phyloP scores from a whole-genome alignment of 2,797 vertebrate species.

The Trichosurus vulpecula region DNA sequence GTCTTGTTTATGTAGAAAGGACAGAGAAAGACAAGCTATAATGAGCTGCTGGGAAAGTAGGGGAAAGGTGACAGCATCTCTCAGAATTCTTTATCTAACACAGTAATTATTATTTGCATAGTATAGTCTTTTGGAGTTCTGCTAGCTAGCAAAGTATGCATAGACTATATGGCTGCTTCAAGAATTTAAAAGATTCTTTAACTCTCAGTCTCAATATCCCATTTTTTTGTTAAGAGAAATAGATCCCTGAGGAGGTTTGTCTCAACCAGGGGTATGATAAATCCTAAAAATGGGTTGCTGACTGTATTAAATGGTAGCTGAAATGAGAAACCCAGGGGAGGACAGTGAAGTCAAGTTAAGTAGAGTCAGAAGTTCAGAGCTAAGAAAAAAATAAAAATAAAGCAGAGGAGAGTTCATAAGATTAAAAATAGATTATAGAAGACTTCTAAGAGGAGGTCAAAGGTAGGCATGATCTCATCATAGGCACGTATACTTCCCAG shows the following conservation, averaged over 20 bases:
- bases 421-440: not conserved
- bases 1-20: not conserved
- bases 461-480: not conserved
- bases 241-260: not conserved
- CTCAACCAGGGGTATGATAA: not conserved
- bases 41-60: not conserved
- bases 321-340: not conserved
- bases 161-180: not conserved
- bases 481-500: not conserved
- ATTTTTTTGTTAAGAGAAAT: not conserved
- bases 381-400: not conserved
- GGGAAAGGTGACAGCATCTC: not conserved
- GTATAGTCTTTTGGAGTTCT: not conserved
- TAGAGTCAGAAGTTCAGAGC: not conserved
- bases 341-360: not conserved
- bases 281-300: not conserved
- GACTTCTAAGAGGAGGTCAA: not conserved
- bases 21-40: not conserved
- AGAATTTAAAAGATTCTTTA: not conserved
- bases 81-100: not conserved
- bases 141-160: not conserved
- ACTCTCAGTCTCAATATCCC: not conserved
- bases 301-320: not conserved
- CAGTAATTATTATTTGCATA: not conserved
- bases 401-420: not conserved